Evolutionary conservation across 2,797 vertebrate species (phyloP).

Genomic region (Alauda arvensis): DNA sequence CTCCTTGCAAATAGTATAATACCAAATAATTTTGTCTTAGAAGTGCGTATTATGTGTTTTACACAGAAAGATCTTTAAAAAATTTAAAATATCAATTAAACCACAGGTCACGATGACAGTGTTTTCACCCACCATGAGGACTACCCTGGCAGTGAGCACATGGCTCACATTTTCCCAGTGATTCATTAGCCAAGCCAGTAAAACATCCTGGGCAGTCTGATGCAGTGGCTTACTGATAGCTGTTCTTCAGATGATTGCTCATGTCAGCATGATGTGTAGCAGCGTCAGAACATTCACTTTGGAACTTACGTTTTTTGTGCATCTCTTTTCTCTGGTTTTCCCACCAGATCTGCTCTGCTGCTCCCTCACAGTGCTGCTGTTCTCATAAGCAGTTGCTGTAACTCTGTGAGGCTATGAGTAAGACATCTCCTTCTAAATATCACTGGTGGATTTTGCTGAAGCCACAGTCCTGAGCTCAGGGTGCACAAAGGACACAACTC

Average conservation of each 20-base stretch:
- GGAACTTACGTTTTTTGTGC: constrained; percentile 12
- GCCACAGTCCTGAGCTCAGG: not conserved
- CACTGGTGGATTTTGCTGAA: not conserved
- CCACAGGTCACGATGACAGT: not conserved
- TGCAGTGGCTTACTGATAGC: constrained; percentile 11
- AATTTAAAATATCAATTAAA: not conserved
- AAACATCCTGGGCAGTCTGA: not conserved
- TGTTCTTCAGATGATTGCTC: constrained; percentile 9
- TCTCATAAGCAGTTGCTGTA: not conserved
- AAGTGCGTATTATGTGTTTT: not conserved
- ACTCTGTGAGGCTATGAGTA: not conserved
- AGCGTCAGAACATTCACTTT: not conserved
- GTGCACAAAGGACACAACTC: not conserved
- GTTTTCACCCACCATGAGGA: not conserved
- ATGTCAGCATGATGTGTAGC: not conserved
- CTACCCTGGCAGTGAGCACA: not conserved
- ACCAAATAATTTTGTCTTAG: not conserved
- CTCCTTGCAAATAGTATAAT: not conserved
- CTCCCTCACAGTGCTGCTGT: not conserved
- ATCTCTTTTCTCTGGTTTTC: constrained; percentile 26
- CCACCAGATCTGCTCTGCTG: constrained; percentile 6
- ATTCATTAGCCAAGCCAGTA: constrained; percentile 25
- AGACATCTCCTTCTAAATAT: not conserved
- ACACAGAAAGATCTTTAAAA: not conserved
- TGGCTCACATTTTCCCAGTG: constrained; percentile 26